Conservation (phyloP, 2,113 vertebrate genomes). For the Sphyrna mokarran region DNA sequence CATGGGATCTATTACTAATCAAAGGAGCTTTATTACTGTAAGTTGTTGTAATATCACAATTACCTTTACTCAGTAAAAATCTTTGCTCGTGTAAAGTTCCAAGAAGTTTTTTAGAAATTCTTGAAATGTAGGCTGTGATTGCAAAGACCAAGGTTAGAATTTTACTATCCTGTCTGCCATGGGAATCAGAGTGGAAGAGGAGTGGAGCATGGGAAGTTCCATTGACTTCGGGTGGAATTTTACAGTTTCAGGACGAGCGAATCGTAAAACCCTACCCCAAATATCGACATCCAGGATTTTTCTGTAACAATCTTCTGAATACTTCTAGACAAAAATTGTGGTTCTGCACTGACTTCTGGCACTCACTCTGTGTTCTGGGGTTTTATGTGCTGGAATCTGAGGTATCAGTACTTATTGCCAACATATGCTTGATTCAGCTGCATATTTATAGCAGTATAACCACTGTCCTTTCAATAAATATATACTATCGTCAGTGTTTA, state of each 20-base stretch:
- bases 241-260: no score
- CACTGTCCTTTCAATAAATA: not conserved
- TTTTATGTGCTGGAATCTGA: conserved; percentile 46
- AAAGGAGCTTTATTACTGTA: not conserved
- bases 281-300: conserved; percentile 22
- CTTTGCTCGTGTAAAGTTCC: not conserved
- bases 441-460: not conserved
- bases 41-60: not conserved
- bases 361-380: conserved; percentile 37
- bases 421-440: not conserved
- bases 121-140: not conserved
- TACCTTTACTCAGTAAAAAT: not conserved
- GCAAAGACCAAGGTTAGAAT: not conserved
- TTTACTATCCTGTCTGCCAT: no score
- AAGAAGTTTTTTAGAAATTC: not conserved
- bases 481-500: not conserved
- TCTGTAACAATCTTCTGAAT: conserved; percentile 43
- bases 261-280: not conserved
- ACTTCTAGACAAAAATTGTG: conserved; percentile 43
- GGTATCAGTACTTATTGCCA: conserved; percentile 41
- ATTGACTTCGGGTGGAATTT: no score
- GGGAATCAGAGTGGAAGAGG: no score
- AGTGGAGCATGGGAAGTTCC: no score
- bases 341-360: conserved; percentile 49
- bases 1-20: not conserved